Evolutionary conservation across 2,113 vertebrate genomes (phyloP), one percentile per base, ranked within the genome.

Genomic region (Tautogolabrus adspersus): DNA sequence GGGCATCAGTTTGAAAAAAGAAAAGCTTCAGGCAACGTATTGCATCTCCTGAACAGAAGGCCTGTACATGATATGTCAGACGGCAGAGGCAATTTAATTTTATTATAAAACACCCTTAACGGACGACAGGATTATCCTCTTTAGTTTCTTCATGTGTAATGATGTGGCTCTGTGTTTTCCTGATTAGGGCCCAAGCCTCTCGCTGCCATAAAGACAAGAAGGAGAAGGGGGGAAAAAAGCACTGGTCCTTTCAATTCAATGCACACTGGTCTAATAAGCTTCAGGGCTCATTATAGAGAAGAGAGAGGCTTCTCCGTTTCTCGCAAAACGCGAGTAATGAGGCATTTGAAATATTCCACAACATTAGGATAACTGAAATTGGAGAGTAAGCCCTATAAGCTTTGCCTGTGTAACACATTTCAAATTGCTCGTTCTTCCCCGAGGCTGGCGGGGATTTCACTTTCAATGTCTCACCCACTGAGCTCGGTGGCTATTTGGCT

Each of bases 301-400:
- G 80, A 76, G 89, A 79, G 88, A 61, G 81, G 82, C 81, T 85
- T 78, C 85, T 90, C 80, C 51, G 61, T 84, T 87, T 77, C 77
- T 88, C 64, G 40, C 87, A 91, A 91, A 91, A 83, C 80, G 76
- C 85, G 88, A 81, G 90, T 93, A 94, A 94, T 94, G 92, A 94
- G 90, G 79, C 92, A 89, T 91, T 93, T 82, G 89, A 92, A 92
- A 92, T 90, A 93, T 93, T 93, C 87, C 82, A 87, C 86, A 85
- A 90, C 85, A 93, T 91, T 93, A 93, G 88, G 85, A 85, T 87
- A 84, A 86, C 84, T 90, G 84, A 91, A 92, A 92, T 92, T 83
- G 87, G 74, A 79, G 79, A 85, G 82, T 86, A 77, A 84, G 79
- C 64, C 74, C 66, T 81, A 68, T 85, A 90, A 89, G 89, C 90